Percentiles rank a stretch among this genome's conserved stretches.
phyloP scores from a whole-genome alignment of 2,888 invertebrate species.

The Drosophila prostipennis region DNA sequence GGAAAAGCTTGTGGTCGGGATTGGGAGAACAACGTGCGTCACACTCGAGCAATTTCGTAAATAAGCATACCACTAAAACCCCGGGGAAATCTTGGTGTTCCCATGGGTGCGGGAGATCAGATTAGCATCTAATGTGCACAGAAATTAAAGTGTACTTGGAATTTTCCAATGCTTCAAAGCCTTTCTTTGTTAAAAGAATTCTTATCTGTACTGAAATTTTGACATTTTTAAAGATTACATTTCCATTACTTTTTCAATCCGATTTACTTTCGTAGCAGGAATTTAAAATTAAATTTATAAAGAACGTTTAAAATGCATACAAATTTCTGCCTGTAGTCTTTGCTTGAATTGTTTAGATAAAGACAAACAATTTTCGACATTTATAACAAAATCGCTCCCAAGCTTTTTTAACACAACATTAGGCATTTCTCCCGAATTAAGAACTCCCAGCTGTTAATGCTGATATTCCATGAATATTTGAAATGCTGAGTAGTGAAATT shows the following conservation, averaged over 20 bases:
- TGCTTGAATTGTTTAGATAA: background rate
- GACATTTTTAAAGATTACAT: too few relatives aligned
- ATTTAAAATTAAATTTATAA: background rate
- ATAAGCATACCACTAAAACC: constrained; percentile 38
- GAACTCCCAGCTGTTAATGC: too few relatives aligned
- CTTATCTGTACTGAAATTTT: too few relatives aligned
- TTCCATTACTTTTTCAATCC: too few relatives aligned
- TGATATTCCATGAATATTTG: too few relatives aligned
- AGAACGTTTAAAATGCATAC: background rate
- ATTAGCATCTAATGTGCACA: constrained; percentile 1
- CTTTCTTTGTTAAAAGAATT: too few relatives aligned
- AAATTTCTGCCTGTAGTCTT: background rate
- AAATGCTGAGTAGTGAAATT: background rate
- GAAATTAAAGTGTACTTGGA: background rate
- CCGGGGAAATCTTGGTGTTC: background rate
- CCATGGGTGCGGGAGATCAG: background rate
- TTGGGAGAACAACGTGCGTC: constrained; percentile 44
- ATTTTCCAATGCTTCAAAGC: too few relatives aligned
- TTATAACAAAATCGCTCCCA: background rate
- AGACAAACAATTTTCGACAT: background rate
- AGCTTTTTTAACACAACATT: background rate
- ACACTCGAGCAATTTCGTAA: constrained; percentile 50
- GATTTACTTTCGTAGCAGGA: too few relatives aligned
- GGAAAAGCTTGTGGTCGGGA: constrained; percentile 19
- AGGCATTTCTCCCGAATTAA: too few relatives aligned